Conservation (phyloP, 2,113 vertebrate genomes). For the Elachura formosa region DNA sequence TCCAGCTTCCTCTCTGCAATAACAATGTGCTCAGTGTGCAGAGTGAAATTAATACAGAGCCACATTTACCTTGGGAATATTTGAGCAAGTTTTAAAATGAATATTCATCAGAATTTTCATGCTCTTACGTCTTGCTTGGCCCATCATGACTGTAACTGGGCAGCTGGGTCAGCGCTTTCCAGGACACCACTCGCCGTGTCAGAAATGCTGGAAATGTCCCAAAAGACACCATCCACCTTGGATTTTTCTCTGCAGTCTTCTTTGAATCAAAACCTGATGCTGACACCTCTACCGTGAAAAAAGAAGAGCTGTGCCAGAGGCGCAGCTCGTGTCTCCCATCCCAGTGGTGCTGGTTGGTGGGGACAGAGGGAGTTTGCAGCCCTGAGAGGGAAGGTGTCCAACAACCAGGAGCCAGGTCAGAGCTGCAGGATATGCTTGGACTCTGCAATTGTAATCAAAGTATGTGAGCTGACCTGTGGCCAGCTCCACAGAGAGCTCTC, state of each 20-base stretch:
- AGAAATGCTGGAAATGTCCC: not conserved
- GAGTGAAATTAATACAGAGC: not conserved
- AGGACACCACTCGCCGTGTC: accelerated
- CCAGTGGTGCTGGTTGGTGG: accelerated
- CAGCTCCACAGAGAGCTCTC: not conserved
- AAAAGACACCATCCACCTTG: not conserved
- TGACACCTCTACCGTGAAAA: accelerated
- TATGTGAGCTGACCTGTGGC: not conserved
- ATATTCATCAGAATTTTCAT: not conserved
- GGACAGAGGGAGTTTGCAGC: not conserved
- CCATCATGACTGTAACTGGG: not conserved
- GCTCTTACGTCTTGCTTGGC: not conserved
- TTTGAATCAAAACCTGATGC: not conserved
- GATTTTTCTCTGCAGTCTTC: not conserved
- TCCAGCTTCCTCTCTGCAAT: not conserved
- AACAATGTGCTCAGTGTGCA: not conserved
- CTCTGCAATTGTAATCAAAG: not conserved
- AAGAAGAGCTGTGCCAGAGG: not conserved
- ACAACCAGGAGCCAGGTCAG: not conserved
- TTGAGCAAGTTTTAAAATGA: not conserved
- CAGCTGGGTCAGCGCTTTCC: not conserved
- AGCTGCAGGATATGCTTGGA: not conserved
- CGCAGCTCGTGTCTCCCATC: not conserved
- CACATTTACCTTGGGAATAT: conserved; percentile 1
- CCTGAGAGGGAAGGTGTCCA: not conserved